Evolutionary conservation across 2,888 invertebrate genomes (phyloP).

Genomic region (Escarpia spicata): DNA sequence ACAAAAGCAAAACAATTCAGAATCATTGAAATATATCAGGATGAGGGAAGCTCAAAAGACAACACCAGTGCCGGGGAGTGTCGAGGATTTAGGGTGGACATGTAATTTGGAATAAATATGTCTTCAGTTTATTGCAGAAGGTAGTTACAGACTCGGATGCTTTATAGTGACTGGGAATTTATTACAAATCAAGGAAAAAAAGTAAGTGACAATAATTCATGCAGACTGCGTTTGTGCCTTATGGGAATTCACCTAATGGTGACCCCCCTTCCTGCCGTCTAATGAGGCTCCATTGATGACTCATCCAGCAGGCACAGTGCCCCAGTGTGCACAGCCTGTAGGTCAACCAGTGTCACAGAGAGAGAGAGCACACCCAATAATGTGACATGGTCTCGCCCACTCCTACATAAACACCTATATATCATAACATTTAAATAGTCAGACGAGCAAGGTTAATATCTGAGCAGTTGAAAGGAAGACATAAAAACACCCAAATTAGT

Average conservation of each 20-base stretch:
- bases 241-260: neutral
- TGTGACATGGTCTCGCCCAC: neutral
- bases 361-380: neutral
- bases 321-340: neutral
- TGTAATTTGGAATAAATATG: too few relatives aligned
- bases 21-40: too few relatives aligned
- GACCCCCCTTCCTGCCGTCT: neutral
- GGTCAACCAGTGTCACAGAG: neutral
- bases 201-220: neutral
- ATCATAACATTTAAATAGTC: neutral
- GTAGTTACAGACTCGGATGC: too few relatives aligned
- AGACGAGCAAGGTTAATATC: neutral
- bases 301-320: neutral
- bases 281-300: neutral
- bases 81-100: too few relatives aligned
- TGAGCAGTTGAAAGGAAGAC: neutral
- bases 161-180: too few relatives aligned
- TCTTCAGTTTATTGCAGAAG: too few relatives aligned
- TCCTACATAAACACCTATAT: neutral
- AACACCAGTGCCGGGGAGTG: too few relatives aligned
- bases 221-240: neutral
- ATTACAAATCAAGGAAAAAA: neutral
- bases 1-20: too few relatives aligned
- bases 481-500: too few relatives aligned
- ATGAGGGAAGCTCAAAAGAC: too few relatives aligned